Evolutionary conservation across 2,113 vertebrate genomes (phyloP), one percentile per base, ranked within the genome.

Genomic region (Pithys albifrons): DNA sequence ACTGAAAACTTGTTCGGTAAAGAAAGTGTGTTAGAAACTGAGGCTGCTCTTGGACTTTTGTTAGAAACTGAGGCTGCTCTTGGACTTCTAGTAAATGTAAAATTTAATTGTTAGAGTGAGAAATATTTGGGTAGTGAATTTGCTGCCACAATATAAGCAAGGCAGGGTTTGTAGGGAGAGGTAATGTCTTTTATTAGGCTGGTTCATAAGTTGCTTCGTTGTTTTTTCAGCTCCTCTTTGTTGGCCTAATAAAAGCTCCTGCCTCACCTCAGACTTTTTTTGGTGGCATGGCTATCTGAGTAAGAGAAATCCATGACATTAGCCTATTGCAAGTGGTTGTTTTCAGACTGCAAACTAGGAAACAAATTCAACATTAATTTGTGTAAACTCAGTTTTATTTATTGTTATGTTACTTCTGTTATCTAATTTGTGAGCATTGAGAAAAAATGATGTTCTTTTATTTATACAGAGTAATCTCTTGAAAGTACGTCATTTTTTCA

Each of bases 141-240:
- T 84, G 82, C 46, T 95, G 61, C 61, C 22, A 1, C 72, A 39
- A 35, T 59, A n/a, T 13, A 80, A 88, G 64, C 31, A 52, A 91
- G 73, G 76, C 48, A 61, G 45, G 35, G 45, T 89, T 94, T 84
- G 27, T 37, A 81, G 61, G 28, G 43, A 94, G 85, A 92, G 76
- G 69, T 91, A 95, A 84, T 90, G 48, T 62, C 80, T 95, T 95
- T 92, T 88, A 89, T 82, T 75, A 93, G 76, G n/a, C 45, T 92
- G 43, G n/a, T 31, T 96, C 80, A 31, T 85, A 88, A 86, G 24
- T 86, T 77, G 57, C 86, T 91, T 39, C 81, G 41, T 89, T 95
- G 88, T 81, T 93, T 90, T 89, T 91, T 86, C 69, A 52, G 0
- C 64, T 89, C 35, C 65, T 81, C 14, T 78, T 89, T 69, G 57